A percentile compares a stretch with the other conserved stretches of the same genome.
Evolutionary conservation across 2,888 invertebrate genomes (phyloP).

Genomic region (Glyphotaelius pellucidus): DNA sequence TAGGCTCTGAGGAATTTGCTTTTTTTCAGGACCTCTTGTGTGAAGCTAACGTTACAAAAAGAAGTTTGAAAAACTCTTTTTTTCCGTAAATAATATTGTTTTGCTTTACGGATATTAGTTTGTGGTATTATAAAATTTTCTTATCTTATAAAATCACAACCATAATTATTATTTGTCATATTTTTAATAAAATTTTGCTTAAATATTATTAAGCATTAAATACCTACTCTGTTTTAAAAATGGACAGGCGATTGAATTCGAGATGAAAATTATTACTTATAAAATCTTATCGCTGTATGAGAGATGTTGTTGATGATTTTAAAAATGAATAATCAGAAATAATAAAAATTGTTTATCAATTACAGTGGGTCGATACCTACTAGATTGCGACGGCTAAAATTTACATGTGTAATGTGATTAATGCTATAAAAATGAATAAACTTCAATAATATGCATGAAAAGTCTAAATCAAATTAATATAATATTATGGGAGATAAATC

Average conservation of each 20-base stretch:
- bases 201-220: not conserved
- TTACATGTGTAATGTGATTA: not conserved
- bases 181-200: not conserved
- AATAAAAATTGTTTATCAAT: not conserved
- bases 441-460: not conserved
- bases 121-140: not conserved
- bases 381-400: not conserved
- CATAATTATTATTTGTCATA: constrained; percentile 47
- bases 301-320: not conserved
- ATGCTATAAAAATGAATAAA: not conserved
- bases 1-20: too few species aligned
- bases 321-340: not conserved
- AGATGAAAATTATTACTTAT: not conserved
- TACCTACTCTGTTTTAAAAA: not conserved
- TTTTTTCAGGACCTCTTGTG: too few species aligned
- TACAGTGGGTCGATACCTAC: not conserved
- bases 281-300: not conserved
- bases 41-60: too few species aligned
- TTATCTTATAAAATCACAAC: constrained; percentile 44
- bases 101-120: not conserved
- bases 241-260: not conserved
- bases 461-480: not conserved
- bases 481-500: not conserved
- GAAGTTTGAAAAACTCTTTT: too few species aligned
- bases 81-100: not conserved